Conservation (phyloP, 2,113 vertebrate genomes). For the Xiphorhynchus elegans region DNA sequence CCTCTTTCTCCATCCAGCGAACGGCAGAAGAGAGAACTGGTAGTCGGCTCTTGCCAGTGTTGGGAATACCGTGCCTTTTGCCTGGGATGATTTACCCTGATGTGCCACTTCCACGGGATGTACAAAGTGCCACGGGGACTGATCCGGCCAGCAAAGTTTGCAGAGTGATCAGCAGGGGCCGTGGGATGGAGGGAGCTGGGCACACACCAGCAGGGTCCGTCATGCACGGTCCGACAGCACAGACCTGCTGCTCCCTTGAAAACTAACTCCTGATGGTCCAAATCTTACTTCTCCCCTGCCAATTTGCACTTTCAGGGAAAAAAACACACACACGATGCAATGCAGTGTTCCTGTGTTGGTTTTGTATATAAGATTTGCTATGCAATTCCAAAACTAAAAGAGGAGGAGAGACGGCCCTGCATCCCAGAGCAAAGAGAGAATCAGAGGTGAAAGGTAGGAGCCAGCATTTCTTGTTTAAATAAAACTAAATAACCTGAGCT, state of each 20-base stretch:
- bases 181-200: slow-evolving; percentile 32
- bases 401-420: slow-evolving; percentile 33
- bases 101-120: slow-evolving; percentile 37
- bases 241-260: slow-evolving; percentile 16
- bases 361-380: slow-evolving; percentile 58
- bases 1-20: not conserved
- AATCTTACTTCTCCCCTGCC: not conserved
- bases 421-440: slow-evolving; percentile 42
- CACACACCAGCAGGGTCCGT: not conserved
- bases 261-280: slow-evolving; percentile 23
- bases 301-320: slow-evolving; percentile 34
- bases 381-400: slow-evolving; percentile 66
- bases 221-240: not conserved
- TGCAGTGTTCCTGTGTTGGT: slow-evolving; percentile 46
- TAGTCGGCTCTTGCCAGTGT: not conserved
- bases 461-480: slow-evolving; percentile 42
- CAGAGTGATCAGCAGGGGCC: not conserved
- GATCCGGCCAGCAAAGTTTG: slow-evolving; percentile 19
- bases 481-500: slow-evolving; percentile 5
- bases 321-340: not conserved
- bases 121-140: slow-evolving; percentile 46
- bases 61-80: slow-evolving; percentile 67
- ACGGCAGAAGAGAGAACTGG: not conserved
- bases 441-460: slow-evolving; percentile 68
- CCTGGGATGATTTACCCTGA: slow-evolving; percentile 14